Conservation (phyloP, 2,797 vertebrate species). For the Crypturellus tataupa region DNA sequence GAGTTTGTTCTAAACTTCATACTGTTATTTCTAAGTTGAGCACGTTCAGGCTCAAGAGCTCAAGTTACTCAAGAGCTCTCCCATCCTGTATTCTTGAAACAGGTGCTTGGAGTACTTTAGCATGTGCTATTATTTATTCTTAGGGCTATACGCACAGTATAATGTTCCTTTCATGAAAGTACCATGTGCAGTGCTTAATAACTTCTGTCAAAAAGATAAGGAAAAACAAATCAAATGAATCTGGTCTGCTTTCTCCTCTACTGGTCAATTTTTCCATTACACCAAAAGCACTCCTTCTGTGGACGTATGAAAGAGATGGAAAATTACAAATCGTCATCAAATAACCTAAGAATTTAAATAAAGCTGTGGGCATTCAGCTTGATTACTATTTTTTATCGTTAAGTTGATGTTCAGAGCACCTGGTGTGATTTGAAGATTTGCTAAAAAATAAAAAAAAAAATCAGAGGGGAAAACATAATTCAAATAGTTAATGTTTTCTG, state of each 20-base stretch:
- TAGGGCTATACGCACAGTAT: background rate
- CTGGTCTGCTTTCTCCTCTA: background rate
- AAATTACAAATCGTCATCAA: background rate
- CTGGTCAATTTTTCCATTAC: background rate
- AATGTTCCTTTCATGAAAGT: background rate
- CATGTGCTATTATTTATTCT: background rate
- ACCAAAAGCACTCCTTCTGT: background rate
- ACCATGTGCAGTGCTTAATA: rapidly evolving
- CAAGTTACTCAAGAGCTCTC: background rate
- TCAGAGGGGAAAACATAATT: rapidly evolving
- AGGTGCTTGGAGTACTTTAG: background rate
- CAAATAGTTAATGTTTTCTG: background rate
- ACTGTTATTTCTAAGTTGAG: background rate
- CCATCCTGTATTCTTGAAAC: background rate
- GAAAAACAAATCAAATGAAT: background rate
- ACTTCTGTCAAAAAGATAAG: background rate
- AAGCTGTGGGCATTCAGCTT: background rate
- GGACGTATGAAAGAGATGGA: rapidly evolving
- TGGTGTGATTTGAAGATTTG: background rate
- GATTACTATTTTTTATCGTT: background rate
- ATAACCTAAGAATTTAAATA: background rate
- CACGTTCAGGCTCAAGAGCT: rapidly evolving
- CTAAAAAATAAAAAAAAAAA: background rate
- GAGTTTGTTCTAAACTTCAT: background rate
- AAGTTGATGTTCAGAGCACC: background rate